phyloP scores from a whole-genome alignment of 2,888 invertebrate species.

The Diarsia rubi region DNA sequence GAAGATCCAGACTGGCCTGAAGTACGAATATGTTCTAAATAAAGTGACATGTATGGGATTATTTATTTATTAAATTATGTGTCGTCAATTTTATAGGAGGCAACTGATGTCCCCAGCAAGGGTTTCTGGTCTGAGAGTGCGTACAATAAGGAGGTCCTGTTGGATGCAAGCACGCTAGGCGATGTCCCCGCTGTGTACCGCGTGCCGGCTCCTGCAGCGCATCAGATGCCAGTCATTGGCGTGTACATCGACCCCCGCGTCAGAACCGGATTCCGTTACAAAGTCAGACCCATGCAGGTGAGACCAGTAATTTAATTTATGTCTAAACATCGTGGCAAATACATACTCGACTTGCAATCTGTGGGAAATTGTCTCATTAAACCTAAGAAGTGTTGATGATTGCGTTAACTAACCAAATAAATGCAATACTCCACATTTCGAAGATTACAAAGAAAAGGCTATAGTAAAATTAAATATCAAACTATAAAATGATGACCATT shows the following conservation, averaged over 20 bases:
- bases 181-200: slow-evolving; percentile 93
- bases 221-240: slow-evolving; percentile 93
- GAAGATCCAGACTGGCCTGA: slow-evolving; percentile 57
- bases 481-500: slow-evolving; percentile 72
- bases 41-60: slow-evolving; percentile 8
- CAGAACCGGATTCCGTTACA: slow-evolving; percentile 94
- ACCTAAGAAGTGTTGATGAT: slow-evolving; percentile 84
- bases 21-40: slow-evolving; percentile 29
- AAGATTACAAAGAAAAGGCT: slow-evolving; percentile 20
- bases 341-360: slow-evolving; percentile 73
- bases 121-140: slow-evolving; percentile 78
- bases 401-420: slow-evolving; percentile 72
- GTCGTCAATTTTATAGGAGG: slow-evolving; percentile 77
- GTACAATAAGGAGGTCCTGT: slow-evolving; percentile 81
- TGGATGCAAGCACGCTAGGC: slow-evolving; percentile 92
- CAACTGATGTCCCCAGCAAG: slow-evolving; percentile 77
- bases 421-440: slow-evolving; percentile 88
- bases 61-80: slow-evolving; percentile 22
- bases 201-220: slow-evolving; percentile 91
- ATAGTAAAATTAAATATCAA: slow-evolving; percentile 18
- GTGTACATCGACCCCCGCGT: slow-evolving; percentile 94
- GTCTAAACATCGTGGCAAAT: slow-evolving; percentile 68
- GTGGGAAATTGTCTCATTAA: slow-evolving; percentile 79
- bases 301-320: slow-evolving; percentile 81
- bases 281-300: slow-evolving; percentile 92